Percentiles rank a stretch among this genome's conserved stretches.
These are phyloP conservation scores for Empidonax alnorum DNA, from an alignment of 2,113 vertebrate genomes.

Conservation along the genomic window DNA sequence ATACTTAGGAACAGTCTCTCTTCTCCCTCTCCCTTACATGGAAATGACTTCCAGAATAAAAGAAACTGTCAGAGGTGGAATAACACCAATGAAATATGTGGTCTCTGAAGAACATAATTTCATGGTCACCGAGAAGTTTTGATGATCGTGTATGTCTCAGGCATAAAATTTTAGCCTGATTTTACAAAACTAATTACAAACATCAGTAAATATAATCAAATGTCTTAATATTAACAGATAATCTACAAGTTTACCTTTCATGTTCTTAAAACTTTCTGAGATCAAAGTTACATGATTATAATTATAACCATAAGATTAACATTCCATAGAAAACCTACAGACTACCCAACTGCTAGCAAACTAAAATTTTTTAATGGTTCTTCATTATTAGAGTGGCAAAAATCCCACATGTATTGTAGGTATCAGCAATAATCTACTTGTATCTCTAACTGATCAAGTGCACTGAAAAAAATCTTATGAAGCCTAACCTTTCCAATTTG, in stretches of 20 bases:
- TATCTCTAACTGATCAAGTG: background rate
- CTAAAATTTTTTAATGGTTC: background rate
- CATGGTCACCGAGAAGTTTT: background rate
- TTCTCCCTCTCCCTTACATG: background rate
- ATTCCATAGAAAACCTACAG: background rate
- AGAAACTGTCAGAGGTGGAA: background rate
- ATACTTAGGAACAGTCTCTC: background rate
- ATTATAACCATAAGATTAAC: background rate
- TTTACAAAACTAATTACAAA: background rate
- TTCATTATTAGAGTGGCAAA: background rate
- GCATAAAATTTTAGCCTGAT: background rate
- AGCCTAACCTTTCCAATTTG: background rate
- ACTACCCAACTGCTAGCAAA: background rate
- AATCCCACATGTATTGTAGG: background rate
- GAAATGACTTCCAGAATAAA: background rate
- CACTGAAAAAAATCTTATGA: background rate
- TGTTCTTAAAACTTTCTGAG: background rate
- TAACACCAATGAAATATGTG: background rate
- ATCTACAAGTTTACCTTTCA: background rate
- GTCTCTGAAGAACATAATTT: background rate
- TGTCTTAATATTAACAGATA: background rate
- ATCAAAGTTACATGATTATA: background rate
- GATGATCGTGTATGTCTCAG: background rate
- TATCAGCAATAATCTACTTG: background rate
- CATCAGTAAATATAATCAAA: background rate